Evolutionary conservation across 1,140 invertebrate species (phyloP), one percentile per base, ranked within the genome.

Genomic region (Cylas formicarius): DNA sequence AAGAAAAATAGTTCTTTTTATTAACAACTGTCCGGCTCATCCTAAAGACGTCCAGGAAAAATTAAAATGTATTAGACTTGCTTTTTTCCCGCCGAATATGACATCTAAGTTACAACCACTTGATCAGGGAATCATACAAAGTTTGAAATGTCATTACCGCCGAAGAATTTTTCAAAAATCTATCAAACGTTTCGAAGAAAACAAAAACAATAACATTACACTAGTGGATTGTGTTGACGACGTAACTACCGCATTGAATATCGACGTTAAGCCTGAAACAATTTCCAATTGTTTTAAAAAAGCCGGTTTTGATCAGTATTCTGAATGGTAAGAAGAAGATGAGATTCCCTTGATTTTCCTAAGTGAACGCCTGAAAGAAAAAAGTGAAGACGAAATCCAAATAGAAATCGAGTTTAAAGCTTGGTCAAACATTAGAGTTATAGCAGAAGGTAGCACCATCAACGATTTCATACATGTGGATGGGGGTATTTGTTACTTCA

Each of bases 21-120:
- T 72, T 32, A 67, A 74, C 48, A 73, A 72, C 50, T 72, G 63
- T 54, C 46, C 63, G 32, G 60, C 67, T 33, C 62, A 44, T 48
- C 44, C 48, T 33, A 38, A 47, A 47, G 16, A 50, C 20, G 41
- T 50, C 8, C 23, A 50, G 34, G 6, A 39, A 38, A 50, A 51
- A 34, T 47, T 50, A 47, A 44, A 56, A 23, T 55, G 23, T 50
- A 48, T 58, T 32, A 24, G 46, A 49, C 50, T 50, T 50, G 33
- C 45, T 44, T 54, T 39, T 39, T 39, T 39, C 8, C 2, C 21
- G 8, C 21, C 2, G 7, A 41, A 48, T 35, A 45, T 46, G 43
- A 46, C 48, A 36, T 44, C 37, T 18, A 53, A 47, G 38, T 46
- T 46, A 43, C 46, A 53, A 27, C 34, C 46, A 3, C 24, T 50